Base-by-base conservation (phyloP, 2,888 invertebrate genomes). In the Dinocampus coccinellae region DNA sequence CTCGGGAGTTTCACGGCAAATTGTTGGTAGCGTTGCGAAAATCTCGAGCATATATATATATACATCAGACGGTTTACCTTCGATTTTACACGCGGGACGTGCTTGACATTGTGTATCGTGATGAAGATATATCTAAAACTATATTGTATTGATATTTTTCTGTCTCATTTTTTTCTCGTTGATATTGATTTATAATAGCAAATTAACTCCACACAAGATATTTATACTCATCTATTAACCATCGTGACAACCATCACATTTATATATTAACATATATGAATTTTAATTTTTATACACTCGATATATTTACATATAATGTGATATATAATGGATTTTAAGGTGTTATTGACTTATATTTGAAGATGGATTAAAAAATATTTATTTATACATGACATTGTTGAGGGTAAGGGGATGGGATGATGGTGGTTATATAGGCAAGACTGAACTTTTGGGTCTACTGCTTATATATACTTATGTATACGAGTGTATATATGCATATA, bases 161-260 rank as follows among this genome's bases (percentile, higher is more conserved):
- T n/a, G n/a, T n/a, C n/a, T n/a, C n/a, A n/a, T n/a, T n/a, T n/a
- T n/a, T 55, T 29, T 70, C 26, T 62, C 47, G 36, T 22, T 34
- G 16, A 55, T 65, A 69, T 69, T 69, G 73, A 73, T 73, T 65
- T 20, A 34, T 69, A 57, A 47, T 52, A 63, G 20, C 61, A 67
- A 73, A 73, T 70, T 70, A 73, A 66, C 69, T 73, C 55, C 42
- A 20, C 22, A 53, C 42, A n/a, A n/a, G n/a, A n/a, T n/a, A n/a
- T n/a, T n/a, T n/a, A n/a, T n/a, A n/a, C n/a, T n/a, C n/a, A n/a
- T n/a, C n/a, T n/a, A n/a, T 73, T 61, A 42, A 66, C 55, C 60
- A 53, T 53, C 34, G 42, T 34, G 29, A 22, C 69, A 61, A 26
- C 36, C 57, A 42, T 29, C 33, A 60, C 52, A 29, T 16, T 60